Evolutionary conservation across 2,888 invertebrate genomes (phyloP).

Genomic region (Synanthedon formicaeformis): DNA sequence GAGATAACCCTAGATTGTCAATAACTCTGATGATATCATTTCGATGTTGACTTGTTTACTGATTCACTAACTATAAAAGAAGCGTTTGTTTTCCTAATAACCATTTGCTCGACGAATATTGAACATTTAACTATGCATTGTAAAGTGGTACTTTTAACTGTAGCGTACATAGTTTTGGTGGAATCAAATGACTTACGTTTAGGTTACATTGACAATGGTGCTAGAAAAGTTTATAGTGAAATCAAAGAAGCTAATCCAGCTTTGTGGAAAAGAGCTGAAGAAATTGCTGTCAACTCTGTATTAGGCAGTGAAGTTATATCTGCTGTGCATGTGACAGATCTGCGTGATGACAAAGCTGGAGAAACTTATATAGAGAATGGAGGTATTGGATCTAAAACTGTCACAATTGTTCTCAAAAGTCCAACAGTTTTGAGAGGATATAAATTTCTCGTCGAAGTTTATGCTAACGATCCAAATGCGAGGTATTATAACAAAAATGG

Average conservation of each 20-base stretch:
- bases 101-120: not conserved
- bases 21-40: slow-evolving; percentile 8
- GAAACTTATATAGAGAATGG: slow-evolving; percentile 43
- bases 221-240: slow-evolving; percentile 40
- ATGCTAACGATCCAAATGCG: slow-evolving; percentile 21
- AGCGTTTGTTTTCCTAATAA: not conserved
- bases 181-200: slow-evolving; percentile 28
- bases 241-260: slow-evolving; percentile 45
- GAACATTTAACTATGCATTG: slow-evolving; percentile 2
- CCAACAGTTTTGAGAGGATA: slow-evolving; percentile 48
- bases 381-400: slow-evolving; percentile 41
- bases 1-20: slow-evolving; percentile 1
- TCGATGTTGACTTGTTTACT: slow-evolving; percentile 6
- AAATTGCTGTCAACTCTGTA: slow-evolving; percentile 33
- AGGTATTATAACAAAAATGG: slow-evolving; percentile 30
- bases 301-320: slow-evolving; percentile 38
- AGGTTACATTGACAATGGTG: slow-evolving; percentile 19
- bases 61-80: slow-evolving; percentile 5
- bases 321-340: slow-evolving; percentile 42
- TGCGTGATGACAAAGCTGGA: slow-evolving; percentile 44
- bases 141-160: not conserved
- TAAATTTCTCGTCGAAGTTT: slow-evolving; percentile 49
- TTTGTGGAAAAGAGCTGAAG: slow-evolving; percentile 46
- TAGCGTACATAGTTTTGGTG: slow-evolving; percentile 1
- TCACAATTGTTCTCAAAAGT: slow-evolving; percentile 43